Percentiles rank a stretch among this genome's conserved stretches.
These are phyloP conservation scores for Tetrao urogallus DNA, from an alignment of 2,113 vertebrate genomes.

Conservation along the genomic window DNA sequence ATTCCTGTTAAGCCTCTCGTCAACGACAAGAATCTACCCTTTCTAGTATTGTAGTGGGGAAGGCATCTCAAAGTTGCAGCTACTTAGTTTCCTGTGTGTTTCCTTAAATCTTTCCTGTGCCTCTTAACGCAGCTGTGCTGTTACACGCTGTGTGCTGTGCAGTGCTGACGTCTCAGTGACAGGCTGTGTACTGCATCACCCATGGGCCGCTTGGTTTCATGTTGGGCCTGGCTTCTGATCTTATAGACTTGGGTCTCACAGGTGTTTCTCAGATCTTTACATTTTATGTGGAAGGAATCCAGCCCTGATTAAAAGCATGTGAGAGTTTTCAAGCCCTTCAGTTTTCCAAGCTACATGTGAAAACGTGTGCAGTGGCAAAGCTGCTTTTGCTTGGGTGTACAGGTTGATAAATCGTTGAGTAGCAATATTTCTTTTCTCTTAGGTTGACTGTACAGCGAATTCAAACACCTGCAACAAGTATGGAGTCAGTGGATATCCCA, in stretches of 20 bases:
- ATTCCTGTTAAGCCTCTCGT: not conserved
- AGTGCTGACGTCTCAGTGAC: not conserved
- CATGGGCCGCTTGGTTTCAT: not conserved
- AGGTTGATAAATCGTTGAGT: accelerated
- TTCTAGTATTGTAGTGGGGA: not conserved
- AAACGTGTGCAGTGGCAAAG: not conserved
- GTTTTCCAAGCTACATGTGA: too few species aligned
- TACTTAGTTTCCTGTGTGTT: not conserved
- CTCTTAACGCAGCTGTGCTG: accelerated
- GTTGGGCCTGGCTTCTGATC: not conserved
- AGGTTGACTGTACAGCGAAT: conserved; percentile 96
- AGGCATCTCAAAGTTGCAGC: not conserved
- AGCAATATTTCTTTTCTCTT: not conserved
- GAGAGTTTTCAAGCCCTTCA: not conserved
- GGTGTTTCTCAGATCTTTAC: not conserved
- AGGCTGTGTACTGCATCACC: too few species aligned
- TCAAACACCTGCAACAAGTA: conserved; percentile 93
- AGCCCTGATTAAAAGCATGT: not conserved
- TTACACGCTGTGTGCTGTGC: not conserved
- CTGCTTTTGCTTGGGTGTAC: accelerated
- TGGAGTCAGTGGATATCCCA: conserved; percentile 96
- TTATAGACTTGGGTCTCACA: too few species aligned
- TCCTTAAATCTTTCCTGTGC: not conserved
- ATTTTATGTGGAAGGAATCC: not conserved
- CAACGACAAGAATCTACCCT: not conserved